Base-by-base conservation (phyloP, 2,113 vertebrate genomes). In the Eira barbara region DNA sequence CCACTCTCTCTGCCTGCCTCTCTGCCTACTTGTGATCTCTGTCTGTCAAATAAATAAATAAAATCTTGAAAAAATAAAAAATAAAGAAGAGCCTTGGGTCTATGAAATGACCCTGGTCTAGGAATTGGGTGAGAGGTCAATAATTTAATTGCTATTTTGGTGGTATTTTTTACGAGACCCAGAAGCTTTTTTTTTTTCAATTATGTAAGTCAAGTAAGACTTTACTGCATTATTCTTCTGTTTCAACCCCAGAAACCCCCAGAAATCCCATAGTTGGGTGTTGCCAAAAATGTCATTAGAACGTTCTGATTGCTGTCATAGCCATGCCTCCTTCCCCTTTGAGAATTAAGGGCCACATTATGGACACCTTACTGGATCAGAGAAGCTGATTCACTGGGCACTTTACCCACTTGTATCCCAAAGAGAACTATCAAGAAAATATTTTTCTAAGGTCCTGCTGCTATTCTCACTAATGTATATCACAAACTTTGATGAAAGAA, bases 81-180 rank as follows among this genome's bases (percentile, higher is more conserved):
- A 20, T 69, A 69, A n/a, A 69, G 65, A 69, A 69, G 34, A 69
- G 18, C 15, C 57, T 49, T 13, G 17, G 7, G 12, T 89, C 42
- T 81, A 76, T 55, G 42, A 92, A 97, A 81, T 93, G 42, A 91
- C 27, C 34, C 89, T 93, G 12, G 69, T 96, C 65, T 96, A 74
- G 55, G 6, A 93, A 73, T 73, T 73, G 29, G 4, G 21, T 78
- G 36, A 71, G 67, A 95, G 1, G 18, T 20, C 21, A 95, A 93
- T 55, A 71, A 97, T 92, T 91, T 96, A 71, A 71, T 59, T 80
- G 96, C n/a, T 97, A 20, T 76, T 83, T 95, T 63, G 42, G 27
- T 71, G 25, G 25, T 88, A 61, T 79, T n/a, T 92, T 65, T 73
- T 78, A 91, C 6, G 29, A 88, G n/a, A 88, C 34, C 2, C 11